Evolutionary conservation across 2,113 vertebrate genomes (phyloP).

Genomic region (Odocoileus hemionus): DNA sequence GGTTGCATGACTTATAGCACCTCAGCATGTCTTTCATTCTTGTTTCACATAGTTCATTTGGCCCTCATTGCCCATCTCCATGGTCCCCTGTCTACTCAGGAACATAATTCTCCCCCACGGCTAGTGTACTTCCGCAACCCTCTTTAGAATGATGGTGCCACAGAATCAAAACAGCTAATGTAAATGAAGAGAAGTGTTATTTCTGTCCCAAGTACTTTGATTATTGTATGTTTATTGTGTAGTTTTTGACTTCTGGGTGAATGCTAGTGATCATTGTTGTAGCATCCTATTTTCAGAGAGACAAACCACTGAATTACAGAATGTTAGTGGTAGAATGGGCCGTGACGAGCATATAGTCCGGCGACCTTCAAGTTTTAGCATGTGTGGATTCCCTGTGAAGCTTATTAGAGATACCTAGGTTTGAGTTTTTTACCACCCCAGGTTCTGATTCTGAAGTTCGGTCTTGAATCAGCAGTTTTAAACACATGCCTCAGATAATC

Average conservation of each 20-base stretch:
- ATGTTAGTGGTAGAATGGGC: neutral
- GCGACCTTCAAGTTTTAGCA: neutral
- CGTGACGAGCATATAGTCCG: neutral
- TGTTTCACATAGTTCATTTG: neutral
- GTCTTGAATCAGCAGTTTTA: neutral
- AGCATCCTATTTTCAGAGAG: neutral
- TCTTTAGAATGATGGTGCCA: neutral
- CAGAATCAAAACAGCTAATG: neutral
- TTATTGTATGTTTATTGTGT: neutral
- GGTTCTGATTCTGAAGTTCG: neutral
- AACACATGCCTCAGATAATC: neutral
- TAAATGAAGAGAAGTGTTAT: neutral
- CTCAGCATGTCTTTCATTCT: neutral
- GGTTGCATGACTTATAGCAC: neutral
- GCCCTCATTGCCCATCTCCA: neutral
- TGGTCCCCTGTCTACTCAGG: neutral
- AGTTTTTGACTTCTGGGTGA: neutral
- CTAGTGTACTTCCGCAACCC: neutral
- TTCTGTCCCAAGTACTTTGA: neutral
- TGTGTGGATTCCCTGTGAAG: neutral
- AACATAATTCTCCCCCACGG: neutral
- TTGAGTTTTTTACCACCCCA: conserved; percentile 13
- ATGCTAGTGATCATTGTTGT: neutral
- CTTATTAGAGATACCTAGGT: neutral
- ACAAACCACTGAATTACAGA: neutral